phyloP scores from a whole-genome alignment of 2,113 vertebrate species.

The Myotis yumanensis region DNA sequence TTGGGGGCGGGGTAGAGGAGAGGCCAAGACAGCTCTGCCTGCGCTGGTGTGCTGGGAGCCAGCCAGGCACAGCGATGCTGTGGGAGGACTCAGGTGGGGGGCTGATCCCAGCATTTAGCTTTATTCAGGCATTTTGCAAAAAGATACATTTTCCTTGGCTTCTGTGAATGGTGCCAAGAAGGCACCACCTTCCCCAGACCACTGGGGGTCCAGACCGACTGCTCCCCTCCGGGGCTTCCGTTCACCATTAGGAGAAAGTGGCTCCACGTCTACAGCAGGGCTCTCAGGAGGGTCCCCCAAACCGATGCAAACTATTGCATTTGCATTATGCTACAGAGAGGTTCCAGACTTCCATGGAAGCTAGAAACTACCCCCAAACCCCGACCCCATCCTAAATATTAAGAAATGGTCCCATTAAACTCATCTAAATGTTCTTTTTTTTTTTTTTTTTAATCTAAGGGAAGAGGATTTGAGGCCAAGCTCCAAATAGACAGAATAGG shows the following conservation, averaged over 20 bases:
- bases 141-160: neutral
- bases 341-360: neutral
- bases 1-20: neutral
- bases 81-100: rapidly evolving
- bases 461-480: neutral
- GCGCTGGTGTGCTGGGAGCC: neutral
- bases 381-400: neutral
- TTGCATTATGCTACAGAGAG: neutral
- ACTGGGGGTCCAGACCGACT: neutral
- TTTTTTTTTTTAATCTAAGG: neutral
- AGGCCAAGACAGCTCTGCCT: neutral
- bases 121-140: neutral
- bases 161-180: neutral
- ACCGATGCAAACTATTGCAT: neutral
- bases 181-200: neutral
- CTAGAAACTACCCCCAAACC: no score
- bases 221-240: neutral
- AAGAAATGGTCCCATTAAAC: neutral
- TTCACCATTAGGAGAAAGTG: neutral
- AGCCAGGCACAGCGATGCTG: neutral
- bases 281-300: neutral
- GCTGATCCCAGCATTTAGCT: neutral
- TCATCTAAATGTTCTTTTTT: neutral
- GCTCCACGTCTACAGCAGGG: neutral
- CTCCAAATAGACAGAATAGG: neutral